A percentile compares a stretch with the other conserved stretches of the same genome.
These are phyloP conservation scores for Protomyctophum bolini DNA, from an alignment of 2,113 vertebrate species.

Conservation along the genomic window DNA sequence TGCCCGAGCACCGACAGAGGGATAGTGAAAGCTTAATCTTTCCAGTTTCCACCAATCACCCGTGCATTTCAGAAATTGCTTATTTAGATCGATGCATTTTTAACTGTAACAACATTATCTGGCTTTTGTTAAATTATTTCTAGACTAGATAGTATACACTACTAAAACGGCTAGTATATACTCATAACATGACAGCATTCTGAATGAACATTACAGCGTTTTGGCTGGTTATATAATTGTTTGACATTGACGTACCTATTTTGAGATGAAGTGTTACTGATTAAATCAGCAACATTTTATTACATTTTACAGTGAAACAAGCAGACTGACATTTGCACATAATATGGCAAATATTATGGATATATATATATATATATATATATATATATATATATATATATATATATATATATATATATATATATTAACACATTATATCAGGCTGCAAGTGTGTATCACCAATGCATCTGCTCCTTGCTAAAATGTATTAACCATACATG, in stretches of 20 bases:
- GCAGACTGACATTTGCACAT: neutral
- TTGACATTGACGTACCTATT: neutral
- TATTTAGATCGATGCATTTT: conserved; percentile 31
- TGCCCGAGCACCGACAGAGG: conserved; percentile 27
- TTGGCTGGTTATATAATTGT: too few species aligned
- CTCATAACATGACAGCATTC: too few species aligned
- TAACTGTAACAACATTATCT: conserved; percentile 24
- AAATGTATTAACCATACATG: neutral
- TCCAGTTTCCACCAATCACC: conserved; percentile 37
- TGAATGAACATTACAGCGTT: too few species aligned
- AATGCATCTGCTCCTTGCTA: neutral
- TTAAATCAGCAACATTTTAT: neutral
- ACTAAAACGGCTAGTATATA: too few species aligned
- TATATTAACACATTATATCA: neutral
- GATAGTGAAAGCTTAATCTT: conserved; percentile 34
- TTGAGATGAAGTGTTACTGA: conserved; percentile 25
- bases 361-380: conserved; percentile 15
- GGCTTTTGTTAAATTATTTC: neutral
- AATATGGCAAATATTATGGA: conserved; percentile 2
- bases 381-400: conserved; percentile 17
- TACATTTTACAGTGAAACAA: neutral
- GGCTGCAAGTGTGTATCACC: neutral
- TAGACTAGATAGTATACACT: too few species aligned
- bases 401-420: conserved; percentile 15
- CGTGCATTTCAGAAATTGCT: conserved; percentile 30